Evolutionary conservation across 1,140 invertebrate species (phyloP).

Genomic region (Drosophila melanica): DNA sequence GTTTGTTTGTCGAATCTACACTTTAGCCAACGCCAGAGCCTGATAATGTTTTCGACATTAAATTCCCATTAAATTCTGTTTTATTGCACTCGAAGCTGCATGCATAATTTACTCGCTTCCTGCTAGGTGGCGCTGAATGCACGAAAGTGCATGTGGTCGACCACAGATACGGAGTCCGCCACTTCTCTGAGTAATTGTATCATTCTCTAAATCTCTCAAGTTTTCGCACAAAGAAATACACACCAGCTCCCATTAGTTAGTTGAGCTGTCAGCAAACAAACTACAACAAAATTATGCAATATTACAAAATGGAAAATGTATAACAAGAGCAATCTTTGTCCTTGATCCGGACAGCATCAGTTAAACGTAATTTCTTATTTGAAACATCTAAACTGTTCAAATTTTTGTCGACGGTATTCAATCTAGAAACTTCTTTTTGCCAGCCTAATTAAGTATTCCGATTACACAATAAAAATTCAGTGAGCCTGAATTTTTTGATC

Average conservation of each 20-base stretch:
- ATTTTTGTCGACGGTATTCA: no score
- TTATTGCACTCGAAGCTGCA: conserved; percentile 64
- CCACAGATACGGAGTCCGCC: conserved; percentile 11
- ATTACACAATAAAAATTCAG: no score
- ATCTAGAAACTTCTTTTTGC: no score
- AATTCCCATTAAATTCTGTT: conserved; percentile 68
- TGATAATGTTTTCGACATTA: conserved; percentile 68
- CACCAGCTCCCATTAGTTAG: neutral
- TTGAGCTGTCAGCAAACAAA: neutral
- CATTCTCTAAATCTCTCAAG: conserved; percentile 19
- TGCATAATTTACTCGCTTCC: conserved; percentile 63
- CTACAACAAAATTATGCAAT: no score
- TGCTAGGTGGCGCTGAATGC: conserved; percentile 41
- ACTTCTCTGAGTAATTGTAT: conserved; percentile 24
- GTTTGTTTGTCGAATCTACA: conserved; percentile 44
- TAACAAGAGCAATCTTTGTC: no score
- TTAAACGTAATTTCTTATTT: no score
- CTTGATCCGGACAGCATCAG: no score
- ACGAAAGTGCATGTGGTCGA: conserved; percentile 36
- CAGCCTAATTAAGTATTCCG: no score
- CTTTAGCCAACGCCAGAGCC: conserved; percentile 42
- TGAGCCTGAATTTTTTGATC: no score
- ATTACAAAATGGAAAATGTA: no score
- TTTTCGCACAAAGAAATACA: conserved; percentile 6
- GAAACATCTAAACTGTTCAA: no score